These are phyloP conservation scores for Sakesphorus luctuosus DNA, from an alignment of 2,113 vertebrate genomes.

Conservation along the genomic window DNA sequence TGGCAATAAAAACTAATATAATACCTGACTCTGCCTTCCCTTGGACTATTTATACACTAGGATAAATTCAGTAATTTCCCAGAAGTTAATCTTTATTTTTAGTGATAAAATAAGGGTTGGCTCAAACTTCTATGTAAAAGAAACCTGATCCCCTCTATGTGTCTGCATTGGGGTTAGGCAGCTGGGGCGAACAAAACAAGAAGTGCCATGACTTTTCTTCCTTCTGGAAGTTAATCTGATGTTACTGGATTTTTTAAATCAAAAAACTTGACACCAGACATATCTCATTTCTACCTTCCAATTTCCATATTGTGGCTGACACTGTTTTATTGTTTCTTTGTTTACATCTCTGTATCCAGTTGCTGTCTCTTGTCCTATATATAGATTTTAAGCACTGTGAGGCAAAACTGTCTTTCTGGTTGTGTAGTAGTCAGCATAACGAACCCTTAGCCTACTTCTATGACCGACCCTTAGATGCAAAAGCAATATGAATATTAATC, in stretches of 20 bases:
- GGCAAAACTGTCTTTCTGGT: neutral
- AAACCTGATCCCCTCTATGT: neutral
- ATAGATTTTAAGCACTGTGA: neutral
- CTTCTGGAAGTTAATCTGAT: neutral
- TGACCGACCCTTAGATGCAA: neutral
- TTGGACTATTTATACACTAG: conserved; percentile 9
- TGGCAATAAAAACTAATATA: conserved; percentile 41
- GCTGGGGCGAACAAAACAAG: neutral
- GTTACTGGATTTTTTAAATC: neutral
- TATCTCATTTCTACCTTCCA: neutral
- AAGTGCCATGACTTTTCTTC: neutral
- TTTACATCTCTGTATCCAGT: neutral
- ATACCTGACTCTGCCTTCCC: neutral
- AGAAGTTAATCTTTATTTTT: conserved; percentile 40
- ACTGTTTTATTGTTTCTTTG: neutral
- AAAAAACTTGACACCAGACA: neutral
- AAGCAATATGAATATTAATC: neutral
- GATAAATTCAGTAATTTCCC: conserved; percentile 40
- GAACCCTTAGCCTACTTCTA: neutral
- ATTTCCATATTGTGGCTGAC: neutral
- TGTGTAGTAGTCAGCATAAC: neutral
- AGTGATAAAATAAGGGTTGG: neutral
- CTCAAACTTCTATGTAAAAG: neutral
- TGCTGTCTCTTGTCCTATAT: neutral
- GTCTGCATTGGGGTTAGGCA: neutral